Evolutionary conservation across 2,888 invertebrate genomes (phyloP), one percentile per base, ranked within the genome.

Genomic region (Gonocerus acuteangulatus): DNA sequence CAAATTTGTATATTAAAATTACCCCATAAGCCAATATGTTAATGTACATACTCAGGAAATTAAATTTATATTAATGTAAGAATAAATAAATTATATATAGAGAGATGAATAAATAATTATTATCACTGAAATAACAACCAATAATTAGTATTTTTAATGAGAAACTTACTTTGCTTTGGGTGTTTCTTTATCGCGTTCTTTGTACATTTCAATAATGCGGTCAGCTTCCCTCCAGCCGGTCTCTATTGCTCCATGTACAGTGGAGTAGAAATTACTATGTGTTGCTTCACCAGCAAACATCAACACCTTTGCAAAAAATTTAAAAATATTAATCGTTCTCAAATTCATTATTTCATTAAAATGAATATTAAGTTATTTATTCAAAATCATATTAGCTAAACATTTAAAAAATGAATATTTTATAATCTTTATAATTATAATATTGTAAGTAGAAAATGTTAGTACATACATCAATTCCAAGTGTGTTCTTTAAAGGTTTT

Each of bases 281-380:
- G 82, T 81, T 0, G 82, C 83, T 69, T 83, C 82, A 0, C 84
- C 84, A 1, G 81, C 82, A 72, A 83, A 83, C n/a, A 82, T 70
- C 0, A 83, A 71, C 1, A 76, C 71, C 18, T 78, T 39, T 11
- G 39, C 51, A 15, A 9, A 13, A 49, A n/a, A 22, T 19, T 2
- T n/a, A 57, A 56, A 36, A 34, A 23, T 18, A n/a, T n/a, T n/a
- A n/a, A n/a, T n/a, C n/a, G n/a, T n/a, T 13, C 36, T 36, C 36
- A 45, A n/a, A n/a, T n/a, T n/a, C n/a, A n/a, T n/a, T n/a, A 34
- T 34, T 11, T 11, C 13, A 34, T 13, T 11, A 11, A 34, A 34
- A 11, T 11, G 13, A 9, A 34, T 34, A 34, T 34, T 34, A 34
- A 34, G 13, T 13, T 11, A 9, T 13, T 11, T 34, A 11, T 34